Base-by-base conservation (phyloP, 2,888 invertebrate species). In the Sceliomorpha sp. region DNA sequence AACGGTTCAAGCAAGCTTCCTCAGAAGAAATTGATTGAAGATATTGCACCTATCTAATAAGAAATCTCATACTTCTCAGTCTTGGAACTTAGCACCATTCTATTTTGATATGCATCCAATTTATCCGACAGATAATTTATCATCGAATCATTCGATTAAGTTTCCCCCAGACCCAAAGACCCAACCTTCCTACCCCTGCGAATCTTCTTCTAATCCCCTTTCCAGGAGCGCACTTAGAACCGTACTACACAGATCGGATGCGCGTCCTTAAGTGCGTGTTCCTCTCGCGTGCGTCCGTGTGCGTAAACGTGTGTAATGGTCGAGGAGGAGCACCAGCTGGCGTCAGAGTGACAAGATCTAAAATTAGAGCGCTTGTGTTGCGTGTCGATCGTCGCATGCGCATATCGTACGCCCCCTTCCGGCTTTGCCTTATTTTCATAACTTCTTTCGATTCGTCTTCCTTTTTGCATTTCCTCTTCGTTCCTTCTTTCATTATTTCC, bases 281-380 rank as follows among this genome's bases (percentile, higher is more conserved):
- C 64, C 51, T 67, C 60, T 50, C 29, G 45, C 44, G 48, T 34
- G 66, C 51, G 55, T 72, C 60, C 69, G 78, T 82, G 76, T 81
- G 81, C 81, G 80, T 83, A 84, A 86, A 84, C 81, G 86, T 77
- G 79, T 71, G 82, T 87, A 87, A 87, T 87, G 77, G 83, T 34
- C 73, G 82, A 82, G 86, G 85, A 82, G 86, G 83, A 74, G 81
- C 77, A 78, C 79, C 72, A 72, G 69, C 72, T 72, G 72, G 86
- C 84, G 83, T 84, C 77, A 81, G 85, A 86, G 85, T 86, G 87
- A 87, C 86, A 86, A 86, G 85, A 86, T 87, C 86, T 86, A 84
- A 84, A 86, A 87, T 87, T 87, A 86, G 86, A 85, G 86, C 80
- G 80, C 70, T 72, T 75, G 81, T 76, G 74, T 86, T 87, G 87